Evolutionary conservation across 2,113 vertebrate genomes (phyloP), one percentile per base, ranked within the genome.

Genomic region (Scomber japonicus): DNA sequence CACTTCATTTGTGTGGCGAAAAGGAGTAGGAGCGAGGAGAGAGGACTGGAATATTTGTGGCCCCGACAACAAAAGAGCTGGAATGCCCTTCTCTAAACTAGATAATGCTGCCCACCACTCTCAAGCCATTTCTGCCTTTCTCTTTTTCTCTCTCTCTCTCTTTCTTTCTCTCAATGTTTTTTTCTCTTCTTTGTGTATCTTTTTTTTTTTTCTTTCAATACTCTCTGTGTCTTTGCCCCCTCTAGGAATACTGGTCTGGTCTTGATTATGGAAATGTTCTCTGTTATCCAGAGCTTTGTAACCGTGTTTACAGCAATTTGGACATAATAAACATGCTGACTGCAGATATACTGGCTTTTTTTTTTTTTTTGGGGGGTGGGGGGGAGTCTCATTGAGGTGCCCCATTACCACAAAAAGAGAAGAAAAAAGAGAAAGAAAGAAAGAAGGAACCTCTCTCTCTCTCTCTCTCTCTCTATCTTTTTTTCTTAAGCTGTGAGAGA

Each of bases 21-120:
- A 24, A 71, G 64, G 46, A 82, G 88, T 76, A 64, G 74, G 84
- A 86, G 78, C 5, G 24, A 31, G 64, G 61, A 54, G 17, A 69
- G 72, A 71, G 74, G 80, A 56, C 75, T 68, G 82, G 77, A 92
- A 92, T 87, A 90, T 62, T 84, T 91, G 89, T 77, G 85, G 85
- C 71, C 50, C 50, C 1, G 44, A 81, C 80, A 86, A 92, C 85
- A 90, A 90, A 90, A 59, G 76, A 63, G 35, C 51, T 78, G 80
- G 87, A 91, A 89, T 90, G 87, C 71, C 80, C 56, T 71, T 73
- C 80, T 78, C 78, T 27, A 78, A 87, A 81, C 84, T 71, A 68
- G 75, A 78, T 51, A 75, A 75, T 19, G 48, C 75, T 81, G 81
- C 85, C 84, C 73, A 84, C 84, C 61, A 27, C 24, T 69, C 68